Evolutionary conservation across 2,113 vertebrate genomes (phyloP).

Genomic region (Stigmatopora nigra): DNA sequence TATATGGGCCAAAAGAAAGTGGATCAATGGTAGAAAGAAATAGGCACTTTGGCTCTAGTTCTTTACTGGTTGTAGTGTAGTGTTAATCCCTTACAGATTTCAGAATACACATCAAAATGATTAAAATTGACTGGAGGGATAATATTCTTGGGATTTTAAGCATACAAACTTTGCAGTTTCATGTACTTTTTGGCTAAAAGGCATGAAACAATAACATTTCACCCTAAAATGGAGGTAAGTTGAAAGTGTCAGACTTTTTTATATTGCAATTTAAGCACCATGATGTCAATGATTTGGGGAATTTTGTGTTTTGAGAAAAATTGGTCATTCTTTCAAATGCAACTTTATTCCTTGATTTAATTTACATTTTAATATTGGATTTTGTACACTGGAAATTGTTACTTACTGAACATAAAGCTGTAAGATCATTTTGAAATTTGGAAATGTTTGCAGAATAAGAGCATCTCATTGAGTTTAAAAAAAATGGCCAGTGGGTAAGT

Average conservation of each 20-base stretch:
- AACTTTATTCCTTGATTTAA: too few species aligned
- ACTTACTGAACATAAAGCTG: too few species aligned
- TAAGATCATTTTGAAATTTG: background rate
- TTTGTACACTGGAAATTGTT: too few species aligned
- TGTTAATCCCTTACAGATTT: background rate
- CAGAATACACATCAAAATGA: background rate
- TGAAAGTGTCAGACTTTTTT: too few species aligned
- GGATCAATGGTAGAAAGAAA: slow-evolving; percentile 64
- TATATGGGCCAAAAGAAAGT: slow-evolving; percentile 48
- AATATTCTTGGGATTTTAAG: background rate
- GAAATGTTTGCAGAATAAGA: background rate
- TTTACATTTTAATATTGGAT: too few species aligned
- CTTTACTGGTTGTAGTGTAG: slow-evolving; percentile 11
- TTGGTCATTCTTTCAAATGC: too few species aligned
- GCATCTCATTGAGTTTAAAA: too few species aligned
- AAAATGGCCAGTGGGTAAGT: background rate
- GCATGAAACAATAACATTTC: background rate
- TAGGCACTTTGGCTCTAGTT: slow-evolving; percentile 38
- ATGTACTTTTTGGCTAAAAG: background rate
- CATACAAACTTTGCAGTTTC: background rate
- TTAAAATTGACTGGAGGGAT: background rate
- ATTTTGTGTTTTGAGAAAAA: too few species aligned
- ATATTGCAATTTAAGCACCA: too few species aligned
- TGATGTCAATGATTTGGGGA: too few species aligned
- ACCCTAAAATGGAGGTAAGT: too few species aligned